Base-by-base conservation (phyloP, 2,888 invertebrate species). In the Sympetrum striolatum region DNA sequence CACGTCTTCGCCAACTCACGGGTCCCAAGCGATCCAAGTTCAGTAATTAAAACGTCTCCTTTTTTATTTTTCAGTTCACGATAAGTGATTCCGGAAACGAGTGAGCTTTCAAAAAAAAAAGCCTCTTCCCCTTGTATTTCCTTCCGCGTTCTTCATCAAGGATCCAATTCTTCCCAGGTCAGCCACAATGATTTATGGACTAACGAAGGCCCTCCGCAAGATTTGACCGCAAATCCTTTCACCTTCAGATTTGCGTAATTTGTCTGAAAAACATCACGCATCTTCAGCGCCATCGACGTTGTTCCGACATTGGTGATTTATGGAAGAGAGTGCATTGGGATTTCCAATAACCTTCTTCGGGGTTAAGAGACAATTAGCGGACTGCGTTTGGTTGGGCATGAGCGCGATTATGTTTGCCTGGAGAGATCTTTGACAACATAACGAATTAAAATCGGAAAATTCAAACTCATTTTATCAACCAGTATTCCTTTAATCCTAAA, bases 201-300 rank as follows among this genome's bases (percentile, higher is more conserved):
- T 14, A 80, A 37, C 15, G 37, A 37, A 35, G 14, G 80, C 4
- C 39, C 22, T 31, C 58, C 35, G 39, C 37, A 86, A 86, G 86
- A 58, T 82, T 35, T 82, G 53, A 60, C 86, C 86, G 37, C 60
- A 37, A 37, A 58, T 86, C 86, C 86, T 86, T 86, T 86, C 86
- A 86, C 86, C 86, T 86, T 86, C 86, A 86, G 86, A 86, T 86
- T 86, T 86, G 86, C 86, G 60, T 86, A 86, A 86, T 86, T 86
- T 86, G 86, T 86, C 86, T 60, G 60, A n/a, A 60, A 53, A 86
- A 82, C 60, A 82, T 82, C 53, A 58, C 35, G 53, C 31, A 73
- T 73, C 73, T 73, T 73, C 31, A 31, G 31, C 25, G 15, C 53
- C 82, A 15, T 35, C 82, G 5, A 31, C 53, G 35, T 18, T 58